These are phyloP conservation scores for Pachyseris speciosa DNA, from an alignment of 64 coral and sea anemone genomes.

Conservation along the genomic window DNA sequence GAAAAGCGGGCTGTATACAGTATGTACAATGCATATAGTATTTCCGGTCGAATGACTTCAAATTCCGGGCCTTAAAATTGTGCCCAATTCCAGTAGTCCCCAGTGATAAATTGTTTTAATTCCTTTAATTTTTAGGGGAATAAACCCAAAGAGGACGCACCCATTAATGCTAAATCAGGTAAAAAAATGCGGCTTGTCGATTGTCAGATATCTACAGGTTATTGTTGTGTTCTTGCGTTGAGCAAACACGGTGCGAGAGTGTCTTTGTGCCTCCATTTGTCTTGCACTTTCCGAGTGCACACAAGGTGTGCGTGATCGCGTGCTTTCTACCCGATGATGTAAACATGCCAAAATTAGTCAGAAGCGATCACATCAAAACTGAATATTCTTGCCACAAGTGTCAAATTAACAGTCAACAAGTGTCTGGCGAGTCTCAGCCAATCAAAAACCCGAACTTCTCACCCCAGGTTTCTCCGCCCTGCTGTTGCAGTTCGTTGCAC, in stretches of 20 bases:
- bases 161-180: neutral
- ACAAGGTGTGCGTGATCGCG: slow-evolving; percentile 73
- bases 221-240: neutral
- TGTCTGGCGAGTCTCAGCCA: slow-evolving; percentile 62
- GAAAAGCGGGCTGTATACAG: neutral
- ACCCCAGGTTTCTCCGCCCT: slow-evolving; percentile 46
- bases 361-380: slow-evolving; percentile 48
- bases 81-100: neutral
- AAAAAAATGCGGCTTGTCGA: neutral
- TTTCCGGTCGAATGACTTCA: neutral
- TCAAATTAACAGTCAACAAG: slow-evolving; percentile 29
- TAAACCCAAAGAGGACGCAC: neutral
- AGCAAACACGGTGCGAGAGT: slow-evolving; percentile 1
- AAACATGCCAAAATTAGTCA: slow-evolving; percentile 82
- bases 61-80: neutral
- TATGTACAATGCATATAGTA: neutral
- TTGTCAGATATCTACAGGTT: too few species aligned
- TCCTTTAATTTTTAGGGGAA: neutral
- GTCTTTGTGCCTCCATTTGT: neutral
- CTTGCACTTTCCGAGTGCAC: slow-evolving; percentile 9
- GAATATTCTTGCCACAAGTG: slow-evolving; percentile 5
- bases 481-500: neutral
- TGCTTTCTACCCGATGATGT: slow-evolving; percentile 67
- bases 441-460: slow-evolving; percentile 30
- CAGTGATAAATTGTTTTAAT: neutral